Evolutionary conservation across 1,140 invertebrate genomes (phyloP).

Genomic region (Pentalonia nigronervosa): DNA sequence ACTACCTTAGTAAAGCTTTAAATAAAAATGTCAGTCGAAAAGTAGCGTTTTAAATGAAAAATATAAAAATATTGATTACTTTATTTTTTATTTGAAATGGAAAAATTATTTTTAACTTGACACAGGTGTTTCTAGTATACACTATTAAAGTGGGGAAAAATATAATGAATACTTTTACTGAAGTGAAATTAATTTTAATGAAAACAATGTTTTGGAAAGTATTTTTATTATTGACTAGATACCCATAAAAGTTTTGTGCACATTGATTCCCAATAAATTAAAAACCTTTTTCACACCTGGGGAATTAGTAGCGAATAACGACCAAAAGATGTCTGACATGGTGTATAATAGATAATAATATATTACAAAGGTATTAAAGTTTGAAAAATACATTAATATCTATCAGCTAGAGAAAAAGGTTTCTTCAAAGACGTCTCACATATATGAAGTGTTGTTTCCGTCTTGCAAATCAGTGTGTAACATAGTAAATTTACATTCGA

Average conservation of each 20-base stretch:
- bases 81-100: not conserved
- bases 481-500: no score
- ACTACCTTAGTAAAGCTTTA: not conserved
- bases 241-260: not conserved
- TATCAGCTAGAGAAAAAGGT: no score
- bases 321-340: no score
- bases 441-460: no score
- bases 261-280: not conserved
- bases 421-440: no score
- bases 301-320: no score
- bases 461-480: no score
- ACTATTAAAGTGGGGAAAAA: no score
- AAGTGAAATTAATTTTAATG: not conserved
- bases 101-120: not conserved
- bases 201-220: not conserved
- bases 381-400: no score
- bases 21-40: not conserved
- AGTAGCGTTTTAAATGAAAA: not conserved
- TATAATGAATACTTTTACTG: not conserved
- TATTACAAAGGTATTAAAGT: no score
- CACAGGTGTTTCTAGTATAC: not conserved
- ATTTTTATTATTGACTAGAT: not conserved
- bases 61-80: not conserved
- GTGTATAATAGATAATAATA: no score
- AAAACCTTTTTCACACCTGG: not conserved